These are phyloP conservation scores for Cheilosia soror DNA, from an alignment of 2,888 invertebrate genomes.

Conservation along the genomic window DNA sequence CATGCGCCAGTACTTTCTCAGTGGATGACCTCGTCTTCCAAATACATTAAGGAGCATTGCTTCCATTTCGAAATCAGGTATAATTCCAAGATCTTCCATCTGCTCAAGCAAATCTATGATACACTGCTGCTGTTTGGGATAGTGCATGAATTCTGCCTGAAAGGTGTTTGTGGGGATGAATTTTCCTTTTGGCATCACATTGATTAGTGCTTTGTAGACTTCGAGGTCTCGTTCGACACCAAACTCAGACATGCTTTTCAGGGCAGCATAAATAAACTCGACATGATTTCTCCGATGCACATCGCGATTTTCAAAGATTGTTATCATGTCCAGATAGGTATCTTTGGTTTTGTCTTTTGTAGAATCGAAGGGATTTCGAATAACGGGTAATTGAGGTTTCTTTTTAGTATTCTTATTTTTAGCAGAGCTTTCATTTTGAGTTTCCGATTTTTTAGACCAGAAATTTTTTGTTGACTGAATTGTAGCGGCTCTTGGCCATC, in stretches of 20 bases:
- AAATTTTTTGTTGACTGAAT: slow-evolving; percentile 30
- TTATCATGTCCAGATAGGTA: slow-evolving; percentile 89
- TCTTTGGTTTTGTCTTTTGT: slow-evolving; percentile 84
- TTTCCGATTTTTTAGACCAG: slow-evolving; percentile 58
- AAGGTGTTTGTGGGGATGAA: slow-evolving; percentile 92
- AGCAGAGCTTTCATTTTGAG: background rate
- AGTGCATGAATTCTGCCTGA: slow-evolving; percentile 96
- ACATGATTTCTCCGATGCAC: slow-evolving; percentile 92
- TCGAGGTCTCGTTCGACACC: slow-evolving; percentile 94
- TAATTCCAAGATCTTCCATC: slow-evolving; percentile 97
- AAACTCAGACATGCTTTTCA: slow-evolving; percentile 94
- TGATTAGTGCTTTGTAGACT: slow-evolving; percentile 92
- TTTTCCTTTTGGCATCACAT: slow-evolving; percentile 94
- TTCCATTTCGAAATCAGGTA: slow-evolving; percentile 96
- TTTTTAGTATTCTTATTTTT: slow-evolving; percentile 38
- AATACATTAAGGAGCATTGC: slow-evolving; percentile 92
- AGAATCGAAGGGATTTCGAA: slow-evolving; percentile 80
- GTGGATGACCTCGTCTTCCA: slow-evolving; percentile 89
- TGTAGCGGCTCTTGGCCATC: slow-evolving; percentile 16
- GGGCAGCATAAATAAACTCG: slow-evolving; percentile 96
- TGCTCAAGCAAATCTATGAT: slow-evolving; percentile 93
- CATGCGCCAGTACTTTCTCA: slow-evolving; percentile 91
- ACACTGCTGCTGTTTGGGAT: slow-evolving; percentile 97
- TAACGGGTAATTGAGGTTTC: slow-evolving; percentile 77
- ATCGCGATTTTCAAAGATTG: slow-evolving; percentile 89